Evolutionary conservation across 2,113 vertebrate genomes (phyloP).

Genomic region (Hemibates koningsi): DNA sequence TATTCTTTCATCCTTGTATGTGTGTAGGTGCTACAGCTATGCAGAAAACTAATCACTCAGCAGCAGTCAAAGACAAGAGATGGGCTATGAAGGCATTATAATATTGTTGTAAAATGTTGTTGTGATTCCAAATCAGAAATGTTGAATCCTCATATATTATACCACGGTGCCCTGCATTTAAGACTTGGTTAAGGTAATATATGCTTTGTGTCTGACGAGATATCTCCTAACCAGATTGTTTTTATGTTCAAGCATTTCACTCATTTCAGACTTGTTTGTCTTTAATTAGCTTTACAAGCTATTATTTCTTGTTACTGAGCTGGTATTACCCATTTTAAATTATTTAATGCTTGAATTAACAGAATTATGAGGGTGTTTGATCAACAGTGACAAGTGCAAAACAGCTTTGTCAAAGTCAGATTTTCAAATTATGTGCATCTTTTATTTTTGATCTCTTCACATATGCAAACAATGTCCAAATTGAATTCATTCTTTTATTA

Average conservation of each 20-base stretch:
- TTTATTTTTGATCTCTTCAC: not conserved
- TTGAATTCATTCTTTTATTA: not conserved
- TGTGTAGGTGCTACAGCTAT: not conserved
- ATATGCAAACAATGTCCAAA: not conserved
- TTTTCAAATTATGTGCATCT: not conserved
- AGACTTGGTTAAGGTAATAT: not conserved
- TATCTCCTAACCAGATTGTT: not conserved
- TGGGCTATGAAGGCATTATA: not conserved
- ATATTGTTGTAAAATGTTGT: not conserved
- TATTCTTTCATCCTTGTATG: not conserved
- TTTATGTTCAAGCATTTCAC: not conserved
- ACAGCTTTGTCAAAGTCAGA: not conserved
- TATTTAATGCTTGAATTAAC: not conserved
- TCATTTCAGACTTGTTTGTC: not conserved
- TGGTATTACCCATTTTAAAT: not conserved
- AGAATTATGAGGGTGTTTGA: not conserved
- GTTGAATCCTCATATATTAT: not conserved
- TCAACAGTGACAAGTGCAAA: not conserved
- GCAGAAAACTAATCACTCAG: not conserved
- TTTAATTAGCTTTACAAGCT: not conserved
- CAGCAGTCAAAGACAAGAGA: not conserved
- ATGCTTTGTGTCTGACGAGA: not conserved
- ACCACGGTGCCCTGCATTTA: not conserved
- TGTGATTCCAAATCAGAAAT: not conserved
- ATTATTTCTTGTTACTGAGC: not conserved